phyloP scores from a whole-genome alignment of 2,113 vertebrate genomes.

The Haplochromis burtoni region DNA sequence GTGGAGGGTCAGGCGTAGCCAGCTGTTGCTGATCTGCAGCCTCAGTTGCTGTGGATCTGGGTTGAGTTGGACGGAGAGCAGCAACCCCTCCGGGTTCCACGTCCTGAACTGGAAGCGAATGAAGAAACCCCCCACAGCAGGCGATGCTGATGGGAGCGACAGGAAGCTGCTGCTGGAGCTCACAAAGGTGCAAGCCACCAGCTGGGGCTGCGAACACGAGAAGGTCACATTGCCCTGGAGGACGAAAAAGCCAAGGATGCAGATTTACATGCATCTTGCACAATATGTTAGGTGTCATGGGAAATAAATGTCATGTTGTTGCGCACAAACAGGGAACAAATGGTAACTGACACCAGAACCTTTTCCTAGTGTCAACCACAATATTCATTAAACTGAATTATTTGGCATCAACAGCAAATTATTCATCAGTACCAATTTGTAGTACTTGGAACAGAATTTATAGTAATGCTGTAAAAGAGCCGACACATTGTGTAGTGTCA shows the following conservation, averaged over 20 bases:
- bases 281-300: not conserved
- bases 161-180: constrained; percentile 82
- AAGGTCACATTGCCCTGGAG: constrained; percentile 94
- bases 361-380: not conserved
- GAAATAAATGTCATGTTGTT: not conserved
- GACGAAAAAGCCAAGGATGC: not conserved
- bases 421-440: not conserved
- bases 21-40: constrained; percentile 75
- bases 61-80: constrained; percentile 77
- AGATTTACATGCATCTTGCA: constrained; percentile 3
- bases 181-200: constrained; percentile 86
- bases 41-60: constrained; percentile 74
- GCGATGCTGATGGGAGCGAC: constrained; percentile 77
- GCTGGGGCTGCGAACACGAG: constrained; percentile 85
- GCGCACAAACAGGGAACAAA: not conserved
- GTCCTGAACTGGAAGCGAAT: constrained; percentile 92
- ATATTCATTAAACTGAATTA: not conserved
- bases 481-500: not conserved
- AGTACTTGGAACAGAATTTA: not conserved
- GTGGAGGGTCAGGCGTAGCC: constrained; percentile 75
- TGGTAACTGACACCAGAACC: not conserved
- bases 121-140: constrained; percentile 65
- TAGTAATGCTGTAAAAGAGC: not conserved
- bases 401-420: not conserved
- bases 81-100: constrained; percentile 87